Evolutionary conservation across 2,797 vertebrate genomes (phyloP), one percentile per base, ranked within the genome.

Genomic region (Sebastes hubbsi): DNA sequence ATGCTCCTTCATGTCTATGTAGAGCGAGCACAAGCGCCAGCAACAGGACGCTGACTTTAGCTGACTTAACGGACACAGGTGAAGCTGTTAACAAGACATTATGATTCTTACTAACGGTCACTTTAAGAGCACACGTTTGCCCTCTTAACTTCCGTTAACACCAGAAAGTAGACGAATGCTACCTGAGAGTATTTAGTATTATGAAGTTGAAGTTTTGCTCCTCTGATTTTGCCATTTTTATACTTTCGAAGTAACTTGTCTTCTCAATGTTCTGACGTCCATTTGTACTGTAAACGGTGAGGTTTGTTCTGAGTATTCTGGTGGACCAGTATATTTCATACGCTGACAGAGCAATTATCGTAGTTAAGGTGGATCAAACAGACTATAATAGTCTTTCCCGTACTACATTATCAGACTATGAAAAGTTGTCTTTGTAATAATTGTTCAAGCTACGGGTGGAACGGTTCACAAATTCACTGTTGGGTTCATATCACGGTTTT

Each of bases 371-470:
- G 7, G 8, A 65, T 72, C 25, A 54, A 61, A 42, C 10, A 18
- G 46, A 59, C 4, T 38, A 1, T 5, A 14, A 27, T 30, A 7
- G 10, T 9, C 13, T 61, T 60, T 4, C 24, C 18, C 16, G 42
- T 32, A 62, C n/a, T 2, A 20, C 18, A 52, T 16, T 52, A 65
- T 22, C 20, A 14, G 18, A 24, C 11, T 3, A 8, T 30, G 20
- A 42, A 36, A 54, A 25, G 7, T 8, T 60, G 12, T 32, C 14
- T 46, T 78, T 78, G 18, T 54, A 74, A 8, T 62, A 18, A 58
- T 2, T 32, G 29, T 16, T 67, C n/a, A 36, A 20, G 8, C 8
- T 38, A 14, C 0, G 36, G 13, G 36, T 38, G 36, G 0, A 38
- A 38, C 36, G 36, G 36, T 38, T 38, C 36, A 38, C 36, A 38